A percentile compares a stretch with the other conserved stretches of the same genome.
Evolutionary conservation across 2,113 vertebrate species (phyloP).

Genomic region (Toxotes chatareus): DNA sequence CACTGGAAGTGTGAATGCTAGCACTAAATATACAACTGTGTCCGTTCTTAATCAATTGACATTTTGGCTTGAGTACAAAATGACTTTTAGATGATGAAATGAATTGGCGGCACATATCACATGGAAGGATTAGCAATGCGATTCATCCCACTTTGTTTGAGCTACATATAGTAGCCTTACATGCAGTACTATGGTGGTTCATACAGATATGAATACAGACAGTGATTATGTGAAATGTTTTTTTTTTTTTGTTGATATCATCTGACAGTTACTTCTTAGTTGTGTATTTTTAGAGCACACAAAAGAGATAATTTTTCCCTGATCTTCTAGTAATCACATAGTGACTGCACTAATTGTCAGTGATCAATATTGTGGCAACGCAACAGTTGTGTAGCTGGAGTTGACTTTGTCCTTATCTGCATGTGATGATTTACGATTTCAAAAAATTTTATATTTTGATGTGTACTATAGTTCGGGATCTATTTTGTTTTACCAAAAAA

Average conservation of each 20-base stretch:
- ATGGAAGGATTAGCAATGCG: conserved; percentile 15
- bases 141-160: neutral
- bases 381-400: conserved; percentile 61
- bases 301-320: conserved; percentile 25
- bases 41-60: neutral
- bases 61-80: conserved; percentile 12
- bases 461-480: conserved; percentile 85
- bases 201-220: conserved; percentile 13
- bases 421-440: conserved; percentile 75
- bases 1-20: conserved; percentile 19
- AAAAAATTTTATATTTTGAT: conserved; percentile 83
- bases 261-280: conserved; percentile 27
- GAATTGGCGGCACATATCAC: neutral
- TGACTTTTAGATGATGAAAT: conserved; percentile 3
- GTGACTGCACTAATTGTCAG: conserved; percentile 54
- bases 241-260: conserved; percentile 34
- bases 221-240: conserved; percentile 46
- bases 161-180: conserved; percentile 1
- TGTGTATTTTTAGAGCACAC: conserved; percentile 56
- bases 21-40: conserved; percentile 12
- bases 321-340: conserved; percentile 42
- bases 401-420: conserved; percentile 61
- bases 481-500: conserved; percentile 88
- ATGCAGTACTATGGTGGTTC: conserved; percentile 2
- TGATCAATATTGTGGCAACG: conserved; percentile 65